Base-by-base conservation (phyloP, 2,797 vertebrate genomes). In the Poeciliopsis turneri region DNA sequence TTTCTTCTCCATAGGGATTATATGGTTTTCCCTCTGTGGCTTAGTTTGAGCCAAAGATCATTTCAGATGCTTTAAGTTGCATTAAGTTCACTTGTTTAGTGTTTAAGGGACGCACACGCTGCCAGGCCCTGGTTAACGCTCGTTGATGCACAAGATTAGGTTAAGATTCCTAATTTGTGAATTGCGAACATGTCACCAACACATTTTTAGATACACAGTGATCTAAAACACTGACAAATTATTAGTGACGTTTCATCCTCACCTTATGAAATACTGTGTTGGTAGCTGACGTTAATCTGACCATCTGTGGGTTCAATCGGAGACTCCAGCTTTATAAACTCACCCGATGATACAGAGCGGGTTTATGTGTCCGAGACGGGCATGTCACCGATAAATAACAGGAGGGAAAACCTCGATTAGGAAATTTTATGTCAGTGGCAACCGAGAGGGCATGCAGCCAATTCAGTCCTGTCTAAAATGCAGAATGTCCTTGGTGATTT, bases 331-430 rank as follows among this genome's bases (percentile, higher is more conserved):
- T 30, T 39, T 7, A 4, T 5, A 16, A 73, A 33, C 25, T 75
- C n/a, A 15, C 15, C 25, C 39, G 13, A 16, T 45, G 51, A 71
- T 61, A 20, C 36, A 79, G 8, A 59, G 13, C n/a, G n/a, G 57
- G 2, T 39, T 25, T 5, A 8, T 36, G 23, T 30, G 39, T 20
- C 13, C 1, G 0, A 10, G n/a, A 18, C 13, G 10, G 23, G 7
- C 28, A 1, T 7, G 39, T 28, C 13, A n/a, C 2, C 16, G 13
- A 59, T 80, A 71, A 51, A 25, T 1, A 2, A 16, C 9, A 16
- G 53, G 28, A 39, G 76, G 79, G 90, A 92, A 89, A 39, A 78
- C 90, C 90, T 75, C 0, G 18, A 70, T 93, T 79, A 78, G 71
- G 90, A 77, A 89, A 92, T 47, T 9, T 61, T n/a, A 23, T 0